Evolutionary conservation across 2,888 invertebrate species (phyloP).

Genomic region (Apamea monoglypha): DNA sequence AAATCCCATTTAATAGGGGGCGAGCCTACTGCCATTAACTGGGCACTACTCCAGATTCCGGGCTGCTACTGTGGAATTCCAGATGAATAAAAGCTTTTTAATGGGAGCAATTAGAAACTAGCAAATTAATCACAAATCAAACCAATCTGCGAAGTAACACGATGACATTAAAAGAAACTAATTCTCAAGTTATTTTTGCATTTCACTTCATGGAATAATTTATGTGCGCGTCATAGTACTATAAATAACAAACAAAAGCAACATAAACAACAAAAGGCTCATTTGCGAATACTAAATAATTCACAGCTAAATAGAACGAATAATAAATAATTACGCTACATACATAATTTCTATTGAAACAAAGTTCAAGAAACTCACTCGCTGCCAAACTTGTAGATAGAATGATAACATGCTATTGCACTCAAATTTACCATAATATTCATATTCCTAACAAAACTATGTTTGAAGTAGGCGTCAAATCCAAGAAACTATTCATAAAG

Average conservation of each 20-base stretch:
- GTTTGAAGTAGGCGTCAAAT: slow-evolving; percentile 55
- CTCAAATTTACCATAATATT: slow-evolving; percentile 50
- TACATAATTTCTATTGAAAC: neutral
- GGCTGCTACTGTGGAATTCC: neutral
- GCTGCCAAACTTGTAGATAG: slow-evolving; percentile 16
- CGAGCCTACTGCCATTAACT: neutral
- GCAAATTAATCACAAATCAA: neutral
- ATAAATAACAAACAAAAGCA: too few species aligned
- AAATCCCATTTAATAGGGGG: too few species aligned
- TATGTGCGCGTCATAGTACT: neutral
- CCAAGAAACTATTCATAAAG: slow-evolving; percentile 39
- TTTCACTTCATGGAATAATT: neutral
- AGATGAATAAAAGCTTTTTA: neutral
- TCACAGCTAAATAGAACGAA: neutral
- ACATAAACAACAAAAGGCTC: neutral
- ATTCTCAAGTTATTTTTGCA: neutral
- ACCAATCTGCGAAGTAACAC: neutral
- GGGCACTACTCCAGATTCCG: neutral
- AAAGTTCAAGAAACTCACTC: slow-evolving; percentile 24
- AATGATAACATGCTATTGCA: slow-evolving; percentile 21
- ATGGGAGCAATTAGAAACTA: neutral
- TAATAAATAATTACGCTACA: slow-evolving; percentile 5
- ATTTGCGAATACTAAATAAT: neutral
- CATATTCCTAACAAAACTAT: slow-evolving; percentile 39
- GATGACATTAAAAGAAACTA: neutral